These are phyloP conservation scores for Phylloscopus collybita DNA, from an alignment of 2,797 vertebrate species.

Conservation along the genomic window DNA sequence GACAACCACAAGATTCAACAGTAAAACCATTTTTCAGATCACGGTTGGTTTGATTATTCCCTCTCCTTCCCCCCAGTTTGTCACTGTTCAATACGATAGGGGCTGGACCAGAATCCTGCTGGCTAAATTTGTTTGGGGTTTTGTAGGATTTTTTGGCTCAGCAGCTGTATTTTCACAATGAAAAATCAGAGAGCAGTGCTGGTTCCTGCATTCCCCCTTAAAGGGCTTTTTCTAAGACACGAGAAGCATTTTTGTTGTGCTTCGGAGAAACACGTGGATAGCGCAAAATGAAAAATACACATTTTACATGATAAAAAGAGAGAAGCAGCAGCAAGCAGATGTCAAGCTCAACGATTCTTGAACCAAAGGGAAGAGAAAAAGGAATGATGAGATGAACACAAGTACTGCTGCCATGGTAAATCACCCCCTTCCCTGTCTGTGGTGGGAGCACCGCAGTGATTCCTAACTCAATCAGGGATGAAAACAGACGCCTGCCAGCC, in stretches of 20 bases:
- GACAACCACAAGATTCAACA: background rate
- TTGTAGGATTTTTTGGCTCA: background rate
- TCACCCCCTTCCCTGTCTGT: background rate
- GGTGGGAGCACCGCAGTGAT: background rate
- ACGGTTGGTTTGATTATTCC: background rate
- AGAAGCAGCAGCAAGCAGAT: background rate
- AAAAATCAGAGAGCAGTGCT: background rate
- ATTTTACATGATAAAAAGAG: background rate
- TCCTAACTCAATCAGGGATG: constrained; percentile 12
- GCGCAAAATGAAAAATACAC: background rate
- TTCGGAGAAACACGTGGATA: background rate
- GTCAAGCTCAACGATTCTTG: background rate
- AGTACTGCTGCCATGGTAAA: accelerated
- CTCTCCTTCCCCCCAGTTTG: background rate
- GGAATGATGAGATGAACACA: background rate
- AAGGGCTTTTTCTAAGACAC: background rate
- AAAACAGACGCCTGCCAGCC: background rate
- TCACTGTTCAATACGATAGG: background rate
- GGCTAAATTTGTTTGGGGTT: background rate
- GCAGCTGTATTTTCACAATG: background rate
- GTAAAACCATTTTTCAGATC: background rate
- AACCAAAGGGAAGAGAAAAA: background rate
- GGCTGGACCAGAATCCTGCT: background rate
- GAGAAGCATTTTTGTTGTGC: background rate
- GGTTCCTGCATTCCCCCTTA: background rate